Percentiles rank a stretch among this genome's conserved stretches.
These are phyloP conservation scores for Notolepis coatsorum DNA, from an alignment of 2,797 vertebrate species.

Conservation along the genomic window DNA sequence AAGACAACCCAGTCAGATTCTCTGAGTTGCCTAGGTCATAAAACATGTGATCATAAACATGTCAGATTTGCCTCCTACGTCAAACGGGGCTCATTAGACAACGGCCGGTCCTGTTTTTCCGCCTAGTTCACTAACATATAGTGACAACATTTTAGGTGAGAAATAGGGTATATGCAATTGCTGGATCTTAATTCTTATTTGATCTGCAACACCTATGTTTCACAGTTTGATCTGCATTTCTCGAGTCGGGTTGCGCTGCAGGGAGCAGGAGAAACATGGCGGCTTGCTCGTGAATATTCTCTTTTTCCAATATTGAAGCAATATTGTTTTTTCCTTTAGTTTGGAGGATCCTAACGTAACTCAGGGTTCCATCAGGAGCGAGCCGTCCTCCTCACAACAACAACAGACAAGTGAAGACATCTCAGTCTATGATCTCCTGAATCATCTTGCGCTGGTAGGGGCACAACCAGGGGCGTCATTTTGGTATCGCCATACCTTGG, in stretches of 20 bases:
- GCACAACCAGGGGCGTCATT: no score
- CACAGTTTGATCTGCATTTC: constrained; percentile 21
- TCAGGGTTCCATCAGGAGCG: constrained; percentile 74
- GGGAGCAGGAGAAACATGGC: background rate
- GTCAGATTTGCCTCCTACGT: no score
- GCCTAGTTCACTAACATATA: no score
- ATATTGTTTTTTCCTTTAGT: constrained; percentile 46
- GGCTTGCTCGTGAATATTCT: no score
- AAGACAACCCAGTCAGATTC: no score
- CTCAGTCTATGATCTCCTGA: constrained; percentile 74
- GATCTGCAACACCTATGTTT: background rate
- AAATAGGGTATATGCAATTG: background rate
- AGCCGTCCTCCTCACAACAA: constrained; percentile 74
- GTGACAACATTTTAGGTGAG: background rate
- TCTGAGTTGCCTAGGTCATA: no score
- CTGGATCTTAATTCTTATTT: background rate
- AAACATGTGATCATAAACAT: no score
- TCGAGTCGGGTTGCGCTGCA: background rate
- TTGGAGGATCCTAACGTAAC: constrained; percentile 73
- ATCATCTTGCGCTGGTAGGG: constrained; percentile 77
- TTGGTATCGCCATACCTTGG: no score
- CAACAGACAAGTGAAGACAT: constrained; percentile 76
- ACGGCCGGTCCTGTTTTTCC: no score
- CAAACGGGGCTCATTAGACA: no score
- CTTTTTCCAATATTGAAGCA: no score